Evolutionary conservation across 1,140 invertebrate species (phyloP).

Genomic region (Orius insidiosus): DNA sequence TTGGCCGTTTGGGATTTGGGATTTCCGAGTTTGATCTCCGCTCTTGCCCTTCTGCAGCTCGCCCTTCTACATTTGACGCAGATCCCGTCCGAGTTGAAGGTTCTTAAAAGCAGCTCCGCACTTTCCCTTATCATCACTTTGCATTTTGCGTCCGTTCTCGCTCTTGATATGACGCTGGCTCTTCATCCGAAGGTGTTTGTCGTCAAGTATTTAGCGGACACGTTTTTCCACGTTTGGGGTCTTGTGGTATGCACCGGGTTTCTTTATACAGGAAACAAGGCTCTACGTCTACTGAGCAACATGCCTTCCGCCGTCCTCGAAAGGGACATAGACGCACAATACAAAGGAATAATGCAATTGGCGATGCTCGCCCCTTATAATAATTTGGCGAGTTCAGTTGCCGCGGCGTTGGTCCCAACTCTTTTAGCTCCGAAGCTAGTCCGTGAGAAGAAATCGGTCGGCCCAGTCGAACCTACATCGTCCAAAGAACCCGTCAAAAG

Average conservation of each 20-base stretch:
- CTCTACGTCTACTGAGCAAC: conserved; percentile 28
- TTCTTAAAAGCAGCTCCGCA: conserved; percentile 34
- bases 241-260: conserved; percentile 35
- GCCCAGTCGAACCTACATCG: background rate
- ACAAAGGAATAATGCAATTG: conserved; percentile 38
- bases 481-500: conserved; percentile 5
- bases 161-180: conserved; percentile 32
- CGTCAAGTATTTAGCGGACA: conserved; percentile 33
- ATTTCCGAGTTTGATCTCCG: conserved; percentile 39
- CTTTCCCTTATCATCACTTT: conserved; percentile 36
- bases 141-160: conserved; percentile 36
- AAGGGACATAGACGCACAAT: conserved; percentile 28
- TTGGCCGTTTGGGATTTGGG: conserved; percentile 40
- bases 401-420: conserved; percentile 35
- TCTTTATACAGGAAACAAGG: conserved; percentile 34
- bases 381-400: conserved; percentile 37
- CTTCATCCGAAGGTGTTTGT: conserved; percentile 32
- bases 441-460: conserved; percentile 5
- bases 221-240: conserved; percentile 38
- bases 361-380: conserved; percentile 37
- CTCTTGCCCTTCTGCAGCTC: conserved; percentile 39
- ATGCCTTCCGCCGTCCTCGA: conserved; percentile 30
- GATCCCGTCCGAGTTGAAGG: conserved; percentile 29
- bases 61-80: conserved; percentile 40
- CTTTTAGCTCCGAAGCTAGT: conserved; percentile 31